These are phyloP conservation scores for Zaprionus ghesquierei DNA, from an alignment of 1,140 invertebrate genomes.

Conservation along the genomic window DNA sequence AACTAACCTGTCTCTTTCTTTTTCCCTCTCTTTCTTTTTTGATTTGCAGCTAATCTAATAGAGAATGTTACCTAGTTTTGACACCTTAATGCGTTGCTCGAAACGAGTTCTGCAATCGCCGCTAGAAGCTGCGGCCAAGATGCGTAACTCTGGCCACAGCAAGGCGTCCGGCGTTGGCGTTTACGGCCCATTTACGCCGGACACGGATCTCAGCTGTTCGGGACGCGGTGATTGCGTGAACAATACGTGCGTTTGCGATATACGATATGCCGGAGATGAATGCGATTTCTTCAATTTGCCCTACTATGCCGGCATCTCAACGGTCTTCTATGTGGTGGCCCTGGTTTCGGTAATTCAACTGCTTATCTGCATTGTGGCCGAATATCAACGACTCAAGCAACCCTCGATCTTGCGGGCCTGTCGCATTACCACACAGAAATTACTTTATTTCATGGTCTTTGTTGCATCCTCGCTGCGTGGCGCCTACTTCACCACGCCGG, in stretches of 20 bases:
- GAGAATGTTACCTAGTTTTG: conserved; percentile 80
- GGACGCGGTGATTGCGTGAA: conserved; percentile 96
- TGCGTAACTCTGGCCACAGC: conserved; percentile 58
- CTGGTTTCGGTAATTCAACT: conserved; percentile 94
- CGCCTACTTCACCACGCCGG: conserved; percentile 94
- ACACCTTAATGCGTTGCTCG: conserved; percentile 82
- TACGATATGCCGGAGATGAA: conserved; percentile 86
- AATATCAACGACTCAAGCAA: conserved; percentile 92
- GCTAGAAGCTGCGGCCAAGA: conserved; percentile 50
- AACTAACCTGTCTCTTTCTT: conserved; percentile 4
- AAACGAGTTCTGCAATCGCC: conserved; percentile 76
- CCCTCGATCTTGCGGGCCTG: conserved; percentile 91
- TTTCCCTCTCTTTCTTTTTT: neutral
- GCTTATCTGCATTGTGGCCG: conserved; percentile 91
- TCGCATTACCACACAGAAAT: conserved; percentile 94
- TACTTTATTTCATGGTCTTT: conserved; percentile 94
- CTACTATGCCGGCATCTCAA: conserved; percentile 88
- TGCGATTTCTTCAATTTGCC: conserved; percentile 86
- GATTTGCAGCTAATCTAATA: conserved; percentile 68
- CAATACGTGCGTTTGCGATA: conserved; percentile 95
- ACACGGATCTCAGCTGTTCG: conserved; percentile 75
- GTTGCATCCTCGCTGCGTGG: conserved; percentile 92
- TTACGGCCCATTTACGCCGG: conserved; percentile 63
- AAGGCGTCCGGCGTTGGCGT: conserved; percentile 50
- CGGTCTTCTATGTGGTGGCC: conserved; percentile 92